Percentiles rank a stretch among this genome's conserved stretches.
phyloP scores from a whole-genome alignment of 2,888 invertebrate species.

The Desoria tigrina region DNA sequence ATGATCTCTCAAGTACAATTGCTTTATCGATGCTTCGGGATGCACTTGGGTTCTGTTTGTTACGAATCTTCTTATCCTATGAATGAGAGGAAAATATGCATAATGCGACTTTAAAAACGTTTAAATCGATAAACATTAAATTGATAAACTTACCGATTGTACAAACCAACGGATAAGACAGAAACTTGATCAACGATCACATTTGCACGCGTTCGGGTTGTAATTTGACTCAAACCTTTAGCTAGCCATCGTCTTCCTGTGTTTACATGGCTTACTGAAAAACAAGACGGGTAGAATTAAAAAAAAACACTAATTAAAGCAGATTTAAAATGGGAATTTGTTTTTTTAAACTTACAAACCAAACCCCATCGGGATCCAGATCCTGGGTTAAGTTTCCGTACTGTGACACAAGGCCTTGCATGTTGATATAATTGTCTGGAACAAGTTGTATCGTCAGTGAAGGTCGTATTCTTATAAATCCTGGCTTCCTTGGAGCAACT shows the following conservation, averaged over 20 bases:
- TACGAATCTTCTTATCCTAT: neutral
- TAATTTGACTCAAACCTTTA: neutral
- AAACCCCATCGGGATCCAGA: neutral
- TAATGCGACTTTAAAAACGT: neutral
- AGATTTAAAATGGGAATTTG: neutral
- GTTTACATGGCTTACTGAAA: neutral
- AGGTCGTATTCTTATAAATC: constrained; percentile 17
- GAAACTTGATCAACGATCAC: neutral
- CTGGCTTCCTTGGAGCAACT: constrained; percentile 18
- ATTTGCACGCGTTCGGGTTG: neutral
- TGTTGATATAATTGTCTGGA: neutral
- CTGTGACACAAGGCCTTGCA: neutral
- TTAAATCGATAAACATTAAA: neutral
- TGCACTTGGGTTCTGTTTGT: neutral
- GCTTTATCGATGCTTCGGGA: neutral
- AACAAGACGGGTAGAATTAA: neutral
- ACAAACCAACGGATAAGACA: neutral
- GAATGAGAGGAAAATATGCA: neutral
- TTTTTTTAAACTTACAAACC: neutral
- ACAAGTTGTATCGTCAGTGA: neutral
- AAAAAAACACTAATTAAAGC: neutral
- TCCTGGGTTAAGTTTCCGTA: too few species aligned
- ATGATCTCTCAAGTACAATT: neutral
- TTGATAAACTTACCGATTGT: neutral
- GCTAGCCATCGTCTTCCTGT: neutral